Conservation (phyloP, 2,113 vertebrate genomes). For the Eptesicus fuscus region DNA sequence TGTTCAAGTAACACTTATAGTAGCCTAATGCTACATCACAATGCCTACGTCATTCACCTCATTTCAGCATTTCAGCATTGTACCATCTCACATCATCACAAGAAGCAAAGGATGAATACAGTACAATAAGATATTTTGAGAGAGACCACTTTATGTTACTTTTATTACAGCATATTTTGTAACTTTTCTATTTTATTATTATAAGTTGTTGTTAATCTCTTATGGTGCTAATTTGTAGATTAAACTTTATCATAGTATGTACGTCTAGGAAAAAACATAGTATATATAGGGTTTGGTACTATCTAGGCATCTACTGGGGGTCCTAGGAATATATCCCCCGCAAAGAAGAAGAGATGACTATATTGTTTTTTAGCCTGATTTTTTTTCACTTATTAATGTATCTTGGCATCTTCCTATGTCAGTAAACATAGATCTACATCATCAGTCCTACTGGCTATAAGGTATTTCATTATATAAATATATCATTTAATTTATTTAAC, state of each 20-base stretch:
- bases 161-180: neutral
- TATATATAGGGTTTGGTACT: neutral
- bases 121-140: neutral
- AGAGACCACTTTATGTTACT: neutral
- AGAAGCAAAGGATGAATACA: neutral
- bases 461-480: slow-evolving; percentile 39
- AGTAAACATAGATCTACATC: neutral
- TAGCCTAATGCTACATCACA: neutral
- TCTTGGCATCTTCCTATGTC: slow-evolving; percentile 14
- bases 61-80: neutral
- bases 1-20: neutral
- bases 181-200: neutral
- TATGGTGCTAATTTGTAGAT: neutral
- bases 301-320: neutral
- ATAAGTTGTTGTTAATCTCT: neutral
- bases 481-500: slow-evolving; percentile 52
- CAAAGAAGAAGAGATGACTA: neutral
- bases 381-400: slow-evolving; percentile 28
- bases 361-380: neutral
- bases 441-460: slow-evolving; percentile 3
- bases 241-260: neutral
- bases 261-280: neutral
- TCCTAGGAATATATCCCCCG: neutral
- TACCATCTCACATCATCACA: neutral
- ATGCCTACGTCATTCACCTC: neutral